phyloP scores from a whole-genome alignment of 1,140 invertebrate genomes.

The Drosophila neocordata region DNA sequence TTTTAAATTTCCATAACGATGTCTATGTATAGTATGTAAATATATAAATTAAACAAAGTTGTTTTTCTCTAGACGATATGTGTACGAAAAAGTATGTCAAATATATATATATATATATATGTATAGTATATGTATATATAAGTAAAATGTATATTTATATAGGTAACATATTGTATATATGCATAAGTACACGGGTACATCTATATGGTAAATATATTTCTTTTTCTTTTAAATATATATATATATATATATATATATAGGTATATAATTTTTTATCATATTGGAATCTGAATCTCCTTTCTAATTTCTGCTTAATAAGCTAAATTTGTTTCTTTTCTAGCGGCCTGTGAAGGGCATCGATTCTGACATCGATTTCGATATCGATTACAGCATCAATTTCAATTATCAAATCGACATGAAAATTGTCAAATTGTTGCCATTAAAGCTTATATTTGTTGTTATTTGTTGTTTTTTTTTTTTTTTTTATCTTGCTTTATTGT shows the following conservation, averaged over 20 bases:
- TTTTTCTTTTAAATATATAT: constrained; percentile 11
- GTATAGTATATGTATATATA: constrained; percentile 29
- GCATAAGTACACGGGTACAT: constrained; percentile 32
- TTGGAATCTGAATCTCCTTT: constrained; percentile 1
- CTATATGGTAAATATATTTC: constrained; percentile 41
- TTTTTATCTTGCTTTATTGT: neutral
- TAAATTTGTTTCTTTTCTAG: constrained; percentile 6
- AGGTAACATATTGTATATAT: constrained; percentile 53
- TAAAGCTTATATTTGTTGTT: constrained; percentile 29
- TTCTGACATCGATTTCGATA: neutral
- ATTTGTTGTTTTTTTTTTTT: constrained; percentile 40
- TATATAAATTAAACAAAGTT: constrained; percentile 34
- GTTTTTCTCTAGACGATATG: constrained; percentile 60
- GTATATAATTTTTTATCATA: constrained; percentile 34
- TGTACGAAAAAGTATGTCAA: constrained; percentile 61
- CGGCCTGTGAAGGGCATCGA: neutral
- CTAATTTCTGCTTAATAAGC: constrained; percentile 2
- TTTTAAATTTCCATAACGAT: constrained; percentile 10
- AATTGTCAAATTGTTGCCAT: constrained; percentile 3
- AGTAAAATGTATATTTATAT: constrained; percentile 33
- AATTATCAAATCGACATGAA: neutral
- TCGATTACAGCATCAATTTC: constrained; percentile 6
- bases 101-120: constrained; percentile 43
- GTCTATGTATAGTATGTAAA: constrained; percentile 20
- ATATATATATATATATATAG: constrained; percentile 27